These are phyloP conservation scores for Meloe dianella DNA, from an alignment of 2,888 invertebrate species.

Conservation along the genomic window DNA sequence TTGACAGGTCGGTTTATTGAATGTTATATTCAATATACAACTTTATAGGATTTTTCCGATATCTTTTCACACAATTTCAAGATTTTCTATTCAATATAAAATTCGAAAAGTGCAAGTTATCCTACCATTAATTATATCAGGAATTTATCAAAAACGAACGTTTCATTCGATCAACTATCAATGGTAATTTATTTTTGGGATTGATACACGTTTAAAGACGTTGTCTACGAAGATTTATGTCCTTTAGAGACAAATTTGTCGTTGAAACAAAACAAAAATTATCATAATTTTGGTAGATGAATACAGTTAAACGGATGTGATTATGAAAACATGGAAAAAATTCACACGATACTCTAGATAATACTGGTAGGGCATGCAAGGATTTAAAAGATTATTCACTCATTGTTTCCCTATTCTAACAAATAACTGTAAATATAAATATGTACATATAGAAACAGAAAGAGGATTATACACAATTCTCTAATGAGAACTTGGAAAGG, in stretches of 20 bases:
- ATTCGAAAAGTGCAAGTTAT: conserved; percentile 5
- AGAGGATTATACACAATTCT: neutral
- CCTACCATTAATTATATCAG: conserved; percentile 10
- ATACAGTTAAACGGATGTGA: neutral
- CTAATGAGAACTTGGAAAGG: conserved; percentile 4
- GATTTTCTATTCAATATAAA: conserved; percentile 17
- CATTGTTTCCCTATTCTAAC: conserved; percentile 29
- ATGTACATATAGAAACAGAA: neutral
- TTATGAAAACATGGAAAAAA: neutral
- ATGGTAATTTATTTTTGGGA: too few relatives aligned
- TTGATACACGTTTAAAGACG: too few relatives aligned
- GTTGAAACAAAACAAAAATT: neutral
- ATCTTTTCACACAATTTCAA: conserved; percentile 7
- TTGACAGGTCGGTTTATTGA: conserved; percentile 31
- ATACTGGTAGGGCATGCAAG: conserved; percentile 31
- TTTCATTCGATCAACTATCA: neutral
- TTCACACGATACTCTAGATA: conserved; percentile 29
- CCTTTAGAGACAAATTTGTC: neutral
- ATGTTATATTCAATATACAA: conserved; percentile 23
- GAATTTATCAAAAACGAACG: conserved; percentile 4
- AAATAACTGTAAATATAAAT: neutral
- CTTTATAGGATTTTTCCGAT: conserved; percentile 15
- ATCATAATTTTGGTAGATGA: neutral
- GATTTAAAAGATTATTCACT: conserved; percentile 14
- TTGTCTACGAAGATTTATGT: too few relatives aligned